Percentiles rank a stretch among this genome's conserved stretches.
These are phyloP conservation scores for Pediacus dermestoides DNA, from an alignment of 2,888 invertebrate species.

Conservation along the genomic window DNA sequence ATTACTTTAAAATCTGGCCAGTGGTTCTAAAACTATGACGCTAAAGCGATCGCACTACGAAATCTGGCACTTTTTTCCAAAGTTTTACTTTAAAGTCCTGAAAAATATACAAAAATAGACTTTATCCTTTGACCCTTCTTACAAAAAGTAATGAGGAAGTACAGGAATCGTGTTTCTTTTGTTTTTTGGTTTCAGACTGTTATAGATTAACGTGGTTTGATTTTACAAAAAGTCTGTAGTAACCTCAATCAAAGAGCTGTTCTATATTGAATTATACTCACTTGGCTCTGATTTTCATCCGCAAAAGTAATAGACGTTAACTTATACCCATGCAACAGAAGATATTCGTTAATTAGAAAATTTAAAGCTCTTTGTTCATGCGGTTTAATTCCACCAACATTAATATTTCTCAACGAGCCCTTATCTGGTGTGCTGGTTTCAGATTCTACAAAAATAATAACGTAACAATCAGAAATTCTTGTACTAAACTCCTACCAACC, in stretches of 20 bases:
- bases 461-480: not conserved
- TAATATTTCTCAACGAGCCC: slow-evolving; percentile 44
- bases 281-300: slow-evolving; percentile 87
- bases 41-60: too few species aligned
- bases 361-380: slow-evolving; percentile 81
- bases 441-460: slow-evolving; percentile 46
- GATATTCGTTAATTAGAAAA: slow-evolving; percentile 83
- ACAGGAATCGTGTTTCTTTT: too few species aligned
- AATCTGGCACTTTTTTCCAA: too few species aligned
- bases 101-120: too few species aligned
- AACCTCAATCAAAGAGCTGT: not conserved
- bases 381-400: slow-evolving; percentile 62
- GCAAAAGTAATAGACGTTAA: slow-evolving; percentile 86
- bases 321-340: slow-evolving; percentile 75
- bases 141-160: too few species aligned
- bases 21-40: too few species aligned
- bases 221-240: slow-evolving; percentile 7
- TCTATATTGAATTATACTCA: slow-evolving; percentile 40
- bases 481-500: slow-evolving; percentile 47
- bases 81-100: too few species aligned
- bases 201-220: not conserved
- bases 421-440: slow-evolving; percentile 54
- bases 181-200: too few species aligned
- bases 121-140: too few species aligned
- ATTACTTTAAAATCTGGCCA: too few species aligned